These are phyloP conservation scores for Psephotus haematonotus DNA, from an alignment of 2,113 vertebrate genomes.

Conservation along the genomic window DNA sequence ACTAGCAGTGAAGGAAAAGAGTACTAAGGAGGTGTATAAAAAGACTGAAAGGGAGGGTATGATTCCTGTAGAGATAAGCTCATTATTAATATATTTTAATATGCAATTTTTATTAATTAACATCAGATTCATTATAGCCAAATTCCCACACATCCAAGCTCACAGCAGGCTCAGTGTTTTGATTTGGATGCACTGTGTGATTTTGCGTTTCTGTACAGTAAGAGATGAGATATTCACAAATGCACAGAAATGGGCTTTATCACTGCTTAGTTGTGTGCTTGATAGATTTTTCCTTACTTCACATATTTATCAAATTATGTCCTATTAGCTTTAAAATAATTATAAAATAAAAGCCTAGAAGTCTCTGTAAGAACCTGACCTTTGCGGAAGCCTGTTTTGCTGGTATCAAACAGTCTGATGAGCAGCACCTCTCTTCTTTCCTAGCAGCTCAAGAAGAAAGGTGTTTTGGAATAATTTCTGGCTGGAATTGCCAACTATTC, in stretches of 20 bases:
- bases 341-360: not conserved
- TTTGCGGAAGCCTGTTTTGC: not conserved
- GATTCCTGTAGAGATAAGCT: not conserved
- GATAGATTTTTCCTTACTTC: not conserved
- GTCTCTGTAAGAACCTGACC: not conserved
- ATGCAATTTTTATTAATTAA: not conserved
- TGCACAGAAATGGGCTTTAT: not conserved
- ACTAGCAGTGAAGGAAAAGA: not conserved
- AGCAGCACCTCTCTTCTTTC: not conserved
- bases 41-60: not conserved
- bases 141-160: not conserved
- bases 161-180: not conserved
- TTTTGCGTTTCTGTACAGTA: not conserved
- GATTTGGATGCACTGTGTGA: not conserved
- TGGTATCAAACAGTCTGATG: not conserved
- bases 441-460: not conserved
- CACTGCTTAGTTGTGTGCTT: not conserved
- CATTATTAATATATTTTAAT: not conserved
- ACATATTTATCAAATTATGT: not conserved
- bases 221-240: not conserved
- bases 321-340: not conserved
- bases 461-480: not conserved
- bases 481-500: not conserved
- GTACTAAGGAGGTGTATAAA: not conserved
- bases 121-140: not conserved